These are phyloP conservation scores for Etheostoma perlongum DNA, from an alignment of 2,797 vertebrate species.

Conservation along the genomic window DNA sequence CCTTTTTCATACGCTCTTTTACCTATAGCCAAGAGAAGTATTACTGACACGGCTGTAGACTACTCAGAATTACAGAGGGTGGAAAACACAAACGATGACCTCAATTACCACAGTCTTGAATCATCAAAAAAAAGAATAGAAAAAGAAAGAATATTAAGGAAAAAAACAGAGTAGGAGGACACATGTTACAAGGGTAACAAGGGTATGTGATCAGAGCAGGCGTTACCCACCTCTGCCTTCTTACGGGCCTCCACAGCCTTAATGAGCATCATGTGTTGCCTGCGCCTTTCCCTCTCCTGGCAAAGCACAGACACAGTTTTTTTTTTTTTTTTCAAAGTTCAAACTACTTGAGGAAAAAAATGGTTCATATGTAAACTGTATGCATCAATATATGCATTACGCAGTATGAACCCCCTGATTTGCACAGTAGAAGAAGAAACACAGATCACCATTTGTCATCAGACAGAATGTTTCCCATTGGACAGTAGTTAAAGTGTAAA, in stretches of 20 bases:
- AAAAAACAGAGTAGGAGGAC: background rate
- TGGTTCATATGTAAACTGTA: background rate
- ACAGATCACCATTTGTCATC: slow-evolving; percentile 12
- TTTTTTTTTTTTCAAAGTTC: slow-evolving; percentile 7
- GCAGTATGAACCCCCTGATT: slow-evolving; percentile 15
- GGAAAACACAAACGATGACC: background rate
- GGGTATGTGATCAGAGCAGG: background rate
- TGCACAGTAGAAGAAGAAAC: slow-evolving; percentile 81
- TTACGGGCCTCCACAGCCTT: slow-evolving; percentile 96
- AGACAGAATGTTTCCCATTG: slow-evolving; percentile 13
- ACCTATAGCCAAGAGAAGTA: slow-evolving; percentile 81
- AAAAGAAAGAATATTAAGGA: background rate
- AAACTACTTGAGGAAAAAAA: slow-evolving; percentile 31
- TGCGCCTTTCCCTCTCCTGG: slow-evolving; percentile 94
- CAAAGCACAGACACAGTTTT: slow-evolving; percentile 51
- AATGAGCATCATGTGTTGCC: slow-evolving; percentile 96
- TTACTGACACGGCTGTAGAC: slow-evolving; percentile 7
- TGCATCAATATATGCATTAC: slow-evolving; percentile 1
- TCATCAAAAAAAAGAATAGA: background rate
- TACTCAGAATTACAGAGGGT: slow-evolving; percentile 35
- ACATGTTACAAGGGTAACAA: slow-evolving; percentile 5
- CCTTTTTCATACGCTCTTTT: slow-evolving; percentile 93
- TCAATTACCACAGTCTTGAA: background rate
- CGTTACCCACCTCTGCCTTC: slow-evolving; percentile 91
- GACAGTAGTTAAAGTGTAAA: slow-evolving; percentile 82